Base-by-base conservation (phyloP, 2,888 invertebrate species). In the Aspidapion aeneum region DNA sequence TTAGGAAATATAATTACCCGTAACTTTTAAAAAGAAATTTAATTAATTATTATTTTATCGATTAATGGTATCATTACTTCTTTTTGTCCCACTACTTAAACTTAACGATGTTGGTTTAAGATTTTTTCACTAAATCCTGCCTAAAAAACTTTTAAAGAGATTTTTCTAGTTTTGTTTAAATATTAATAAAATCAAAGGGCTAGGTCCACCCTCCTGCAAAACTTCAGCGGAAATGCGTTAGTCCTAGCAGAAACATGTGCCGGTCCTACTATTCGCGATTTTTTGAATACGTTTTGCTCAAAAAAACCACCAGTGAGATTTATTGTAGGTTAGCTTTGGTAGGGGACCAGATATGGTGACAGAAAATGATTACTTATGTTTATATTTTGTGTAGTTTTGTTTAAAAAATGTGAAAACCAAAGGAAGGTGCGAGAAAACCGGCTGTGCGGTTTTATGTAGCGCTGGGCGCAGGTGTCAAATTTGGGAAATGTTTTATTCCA, bases 321-420 rank as follows among this genome's bases (percentile, higher is more conserved):
- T 61, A 54, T 58, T 55, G 59, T 35, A 66, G 60, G 65, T 62
- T 21, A 65, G 57, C 62, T 61, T 61, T 54, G 57, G 64, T 56
- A 18, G 18, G 62, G 65, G 69, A 66, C 68, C 71, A 73, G 70
- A 56, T 21, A 79, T 79, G 79, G 79, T 79, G 60, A 79, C 79
- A 21, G 79, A 79, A 72, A 79, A 79, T 72, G 79, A 77, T 57
- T 79, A 79, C 79, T 78, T 79, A 67, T 63, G 50, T 62, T 16
- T 61, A 35, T 35, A 7, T 35, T 35, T 35, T 35, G 3, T 3
- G 35, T 7, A 35, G 12, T 35, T 35, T 35, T 35, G 12, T 35
- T 35, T 3, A 12, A 12, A 12, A 35, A 12, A 35, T 35, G 35
- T 35, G 3, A 35, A 35, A 35, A n/a, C n/a, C 12, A 12, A 35